phyloP scores from a whole-genome alignment of 2,113 vertebrate species.

The rabbit (Oryctolagus cuniculus) region mOryCun1.1 NC_091447.1:49281501-49282000 shows the following conservation, averaged over 20 bases:
- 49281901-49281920: neutral
- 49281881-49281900: neutral
- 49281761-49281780: neutral
- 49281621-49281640: neutral
- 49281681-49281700: neutral
- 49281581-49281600: neutral
- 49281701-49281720: too few relatives aligned
- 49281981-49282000: neutral
- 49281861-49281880: neutral
- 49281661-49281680: neutral
- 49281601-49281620: neutral
- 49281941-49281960: slow-evolving; percentile 74
- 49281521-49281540: neutral
- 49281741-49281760: neutral
- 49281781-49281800: neutral
- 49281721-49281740: neutral
- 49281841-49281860: neutral
- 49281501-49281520: neutral
- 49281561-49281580: neutral
- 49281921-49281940: slow-evolving; percentile 57
- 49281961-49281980: slow-evolving; percentile 73
- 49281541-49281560: neutral
- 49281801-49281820: slow-evolving; percentile 5
- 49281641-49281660: neutral
- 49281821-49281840: neutral